These are phyloP conservation scores for Trachymyrmex cornetzi DNA, from an alignment of 1,140 invertebrate species.

Conservation along the genomic window DNA sequence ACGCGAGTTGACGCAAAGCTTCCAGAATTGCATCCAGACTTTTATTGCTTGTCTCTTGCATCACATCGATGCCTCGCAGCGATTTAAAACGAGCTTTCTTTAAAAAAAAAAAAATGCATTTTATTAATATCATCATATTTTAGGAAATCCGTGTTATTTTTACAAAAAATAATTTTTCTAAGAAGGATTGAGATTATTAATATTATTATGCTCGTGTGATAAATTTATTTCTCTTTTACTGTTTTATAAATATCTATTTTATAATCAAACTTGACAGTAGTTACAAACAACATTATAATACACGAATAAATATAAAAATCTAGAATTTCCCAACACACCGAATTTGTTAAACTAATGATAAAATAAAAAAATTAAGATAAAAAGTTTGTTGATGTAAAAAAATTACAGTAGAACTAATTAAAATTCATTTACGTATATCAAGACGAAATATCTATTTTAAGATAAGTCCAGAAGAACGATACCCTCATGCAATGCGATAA, in stretches of 20 bases:
- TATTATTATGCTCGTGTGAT: neutral
- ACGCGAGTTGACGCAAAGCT: slow-evolving; percentile 18
- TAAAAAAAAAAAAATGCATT: neutral
- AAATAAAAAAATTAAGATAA: neutral
- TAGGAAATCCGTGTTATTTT: neutral
- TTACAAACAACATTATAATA: neutral
- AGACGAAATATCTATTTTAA: neutral
- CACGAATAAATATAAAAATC: neutral
- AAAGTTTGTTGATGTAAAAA: neutral
- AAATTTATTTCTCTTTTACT: neutral
- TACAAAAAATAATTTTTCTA: neutral
- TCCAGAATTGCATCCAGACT: slow-evolving; percentile 50
- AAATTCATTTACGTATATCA: neutral
- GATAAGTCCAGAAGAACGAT: neutral
- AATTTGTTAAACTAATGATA: neutral
- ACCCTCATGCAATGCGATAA: neutral
- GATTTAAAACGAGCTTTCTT: slow-evolving; percentile 15
- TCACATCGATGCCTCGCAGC: slow-evolving; percentile 15
- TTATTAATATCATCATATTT: slow-evolving; percentile 15
- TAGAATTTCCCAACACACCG: neutral
- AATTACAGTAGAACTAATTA: neutral
- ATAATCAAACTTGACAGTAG: neutral
- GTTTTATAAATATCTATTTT: neutral
- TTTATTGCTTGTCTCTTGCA: slow-evolving; percentile 44
- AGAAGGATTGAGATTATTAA: neutral